Evolutionary conservation across 2,797 vertebrate genomes (phyloP).

Genomic region (Cichlasoma orientale): DNA sequence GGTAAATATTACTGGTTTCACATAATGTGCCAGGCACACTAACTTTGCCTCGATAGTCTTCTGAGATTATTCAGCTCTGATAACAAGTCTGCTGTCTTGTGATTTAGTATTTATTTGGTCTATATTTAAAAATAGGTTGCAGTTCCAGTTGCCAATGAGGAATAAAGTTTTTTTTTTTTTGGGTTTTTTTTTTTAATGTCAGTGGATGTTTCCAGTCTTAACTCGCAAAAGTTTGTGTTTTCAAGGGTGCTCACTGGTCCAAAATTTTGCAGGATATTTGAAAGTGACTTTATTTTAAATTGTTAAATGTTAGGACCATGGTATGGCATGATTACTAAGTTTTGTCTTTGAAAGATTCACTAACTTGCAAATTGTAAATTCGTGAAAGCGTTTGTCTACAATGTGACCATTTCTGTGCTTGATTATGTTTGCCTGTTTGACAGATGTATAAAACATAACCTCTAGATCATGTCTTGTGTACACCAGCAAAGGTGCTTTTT

Average conservation of each 20-base stretch:
- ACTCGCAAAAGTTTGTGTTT: conserved; percentile 27
- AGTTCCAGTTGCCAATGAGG: conserved; percentile 44
- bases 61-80: not conserved
- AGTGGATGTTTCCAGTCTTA: conserved; percentile 36
- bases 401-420: conserved; percentile 43
- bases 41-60: not conserved
- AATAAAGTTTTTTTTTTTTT: not conserved
- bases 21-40: conserved; percentile 18
- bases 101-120: conserved; percentile 47
- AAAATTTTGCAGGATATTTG: conserved; percentile 28
- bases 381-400: conserved; percentile 45
- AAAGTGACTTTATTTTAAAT: conserved; percentile 48
- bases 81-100: conserved; percentile 28
- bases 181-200: not conserved
- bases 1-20: conserved; percentile 4
- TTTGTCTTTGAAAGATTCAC: conserved; percentile 48
- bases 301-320: conserved; percentile 39
- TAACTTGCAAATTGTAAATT: conserved; percentile 28
- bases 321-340: conserved; percentile 54
- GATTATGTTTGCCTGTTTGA: conserved; percentile 59
- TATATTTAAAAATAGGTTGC: conserved; percentile 29
- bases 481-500: conserved; percentile 56
- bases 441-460: conserved; percentile 46
- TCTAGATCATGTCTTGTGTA: conserved; percentile 57
- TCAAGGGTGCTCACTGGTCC: conserved; percentile 41